A percentile compares a stretch with the other conserved stretches of the same genome.
These are phyloP conservation scores for Palloptera scutellata DNA, from an alignment of 2,888 invertebrate species.

Conservation along the genomic window DNA sequence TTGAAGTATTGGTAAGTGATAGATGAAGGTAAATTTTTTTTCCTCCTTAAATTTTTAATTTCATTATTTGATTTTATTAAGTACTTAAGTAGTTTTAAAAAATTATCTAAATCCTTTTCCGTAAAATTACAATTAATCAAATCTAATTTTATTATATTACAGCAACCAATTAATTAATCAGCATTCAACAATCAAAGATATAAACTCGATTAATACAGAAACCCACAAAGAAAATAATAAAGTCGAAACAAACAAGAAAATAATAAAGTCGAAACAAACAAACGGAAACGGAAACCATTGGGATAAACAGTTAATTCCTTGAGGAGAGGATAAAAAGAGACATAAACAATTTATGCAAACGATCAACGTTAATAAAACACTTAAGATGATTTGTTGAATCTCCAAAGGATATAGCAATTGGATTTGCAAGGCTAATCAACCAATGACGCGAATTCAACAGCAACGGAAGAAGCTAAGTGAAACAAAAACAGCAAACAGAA, in stretches of 20 bases:
- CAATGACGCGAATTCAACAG: constrained; percentile 28
- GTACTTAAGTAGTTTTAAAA: background rate
- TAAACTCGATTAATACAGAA: constrained; percentile 17
- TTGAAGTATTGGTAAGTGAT: no score
- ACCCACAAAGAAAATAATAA: constrained; percentile 2
- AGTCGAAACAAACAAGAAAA: constrained; percentile 19
- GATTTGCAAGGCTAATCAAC: constrained; percentile 30
- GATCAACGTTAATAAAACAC: constrained; percentile 50
- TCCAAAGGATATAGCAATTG: constrained; percentile 23
- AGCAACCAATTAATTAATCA: constrained; percentile 37
- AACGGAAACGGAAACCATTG: constrained; percentile 8
- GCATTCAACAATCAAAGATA: constrained; percentile 20
- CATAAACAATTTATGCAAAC: constrained; percentile 36
- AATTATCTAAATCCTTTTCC: background rate
- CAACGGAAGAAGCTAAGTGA: constrained; percentile 10
- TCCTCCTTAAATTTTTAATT: no score
- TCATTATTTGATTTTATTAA: background rate
- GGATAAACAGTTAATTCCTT: background rate
- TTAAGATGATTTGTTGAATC: constrained; percentile 45
- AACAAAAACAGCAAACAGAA: constrained; percentile 12
- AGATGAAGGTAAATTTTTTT: no score
- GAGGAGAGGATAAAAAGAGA: constrained; percentile 30
- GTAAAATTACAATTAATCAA: background rate
- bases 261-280: constrained; percentile 8
- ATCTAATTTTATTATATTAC: constrained; percentile 22